Evolutionary conservation across 2,888 invertebrate genomes (phyloP), one percentile per base, ranked within the genome.

Genomic region (Heliconius erato): DNA sequence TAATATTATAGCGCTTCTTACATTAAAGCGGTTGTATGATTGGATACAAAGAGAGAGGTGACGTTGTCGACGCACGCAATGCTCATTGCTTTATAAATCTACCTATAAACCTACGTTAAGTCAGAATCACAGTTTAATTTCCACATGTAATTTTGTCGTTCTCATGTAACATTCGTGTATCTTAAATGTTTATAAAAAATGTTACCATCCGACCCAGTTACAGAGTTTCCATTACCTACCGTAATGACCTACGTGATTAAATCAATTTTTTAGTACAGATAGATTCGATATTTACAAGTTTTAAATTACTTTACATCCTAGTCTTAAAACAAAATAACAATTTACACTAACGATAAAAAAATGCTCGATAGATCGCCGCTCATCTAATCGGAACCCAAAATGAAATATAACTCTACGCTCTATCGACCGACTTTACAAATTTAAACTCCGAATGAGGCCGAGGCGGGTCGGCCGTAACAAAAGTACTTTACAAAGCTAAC

Each of bases 101-200:
- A 95, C 91, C 92, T 95, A 94, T 90, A 85, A 93, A 91, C 93
- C 94, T 96, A 96, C 91, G 90, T 94, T 94, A 92, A 94, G 94
- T 95, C 95, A 96, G 96, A 96, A 96, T 96, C 96, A 96, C 96
- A 96, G 96, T 95, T 96, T 94, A 95, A 95, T 96, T 95, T 95
- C 93, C 95, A 94, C 91, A 92, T 95, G 94, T 94, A 78, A 71
- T 81, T 81, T 81, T 71, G 69, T 78, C 78, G 65, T 77, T 78
- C 44, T 49, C 35, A 71, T 74, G 26, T 77, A 65, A 71, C 65
- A 65, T 81, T 81, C 54, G 74, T 80, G 80, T 69, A 49, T 77
- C 68, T 76, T 40, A 78, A 59, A 74, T 74, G 90, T 91, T 94
- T 94, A 94, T 92, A 94, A 89, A 89, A 91, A 91, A 90, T 91